phyloP scores from a whole-genome alignment of 2,797 vertebrate genomes.

The Hemibagrus guttatus region DNA sequence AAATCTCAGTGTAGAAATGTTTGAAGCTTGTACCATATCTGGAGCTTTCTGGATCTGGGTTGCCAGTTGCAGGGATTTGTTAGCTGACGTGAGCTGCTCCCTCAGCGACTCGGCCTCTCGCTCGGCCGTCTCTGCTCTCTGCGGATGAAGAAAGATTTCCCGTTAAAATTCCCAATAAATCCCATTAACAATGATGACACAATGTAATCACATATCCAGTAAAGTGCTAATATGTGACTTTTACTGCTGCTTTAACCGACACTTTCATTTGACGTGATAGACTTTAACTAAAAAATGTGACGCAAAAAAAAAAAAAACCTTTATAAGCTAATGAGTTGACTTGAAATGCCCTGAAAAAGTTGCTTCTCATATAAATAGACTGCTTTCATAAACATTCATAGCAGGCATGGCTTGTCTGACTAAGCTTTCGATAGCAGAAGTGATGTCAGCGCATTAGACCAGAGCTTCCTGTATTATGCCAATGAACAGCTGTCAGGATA shows the following conservation, averaged over 20 bases:
- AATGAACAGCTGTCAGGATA: conserved; percentile 9
- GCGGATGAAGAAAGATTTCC: conserved; percentile 50
- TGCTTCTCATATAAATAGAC: not conserved
- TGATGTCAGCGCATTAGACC: not conserved
- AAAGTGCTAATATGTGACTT: not conserved
- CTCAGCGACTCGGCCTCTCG: conserved; percentile 89
- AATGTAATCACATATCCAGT: not conserved
- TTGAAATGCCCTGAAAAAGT: not conserved
- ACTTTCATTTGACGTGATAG: not conserved
- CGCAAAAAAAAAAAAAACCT: not conserved
- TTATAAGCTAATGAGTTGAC: not conserved
- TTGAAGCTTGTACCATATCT: conserved; percentile 81
- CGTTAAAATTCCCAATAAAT: not conserved
- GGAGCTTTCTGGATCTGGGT: conserved; percentile 87
- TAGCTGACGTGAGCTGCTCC: conserved; percentile 89
- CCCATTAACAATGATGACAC: not conserved
- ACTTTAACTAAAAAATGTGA: not conserved
- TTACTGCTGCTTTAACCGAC: not conserved
- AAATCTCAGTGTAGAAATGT: too few species aligned
- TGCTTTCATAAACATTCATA: not conserved
- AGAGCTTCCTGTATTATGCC: not conserved
- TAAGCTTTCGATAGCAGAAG: conserved; percentile 1
- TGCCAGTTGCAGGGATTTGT: conserved; percentile 87
- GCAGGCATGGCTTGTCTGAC: not conserved
- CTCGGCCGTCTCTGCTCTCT: conserved; percentile 95